phyloP scores from a whole-genome alignment of 37 sponge, comb jelly and placozoan genomes.

The Theonella swinhoei region DNA sequence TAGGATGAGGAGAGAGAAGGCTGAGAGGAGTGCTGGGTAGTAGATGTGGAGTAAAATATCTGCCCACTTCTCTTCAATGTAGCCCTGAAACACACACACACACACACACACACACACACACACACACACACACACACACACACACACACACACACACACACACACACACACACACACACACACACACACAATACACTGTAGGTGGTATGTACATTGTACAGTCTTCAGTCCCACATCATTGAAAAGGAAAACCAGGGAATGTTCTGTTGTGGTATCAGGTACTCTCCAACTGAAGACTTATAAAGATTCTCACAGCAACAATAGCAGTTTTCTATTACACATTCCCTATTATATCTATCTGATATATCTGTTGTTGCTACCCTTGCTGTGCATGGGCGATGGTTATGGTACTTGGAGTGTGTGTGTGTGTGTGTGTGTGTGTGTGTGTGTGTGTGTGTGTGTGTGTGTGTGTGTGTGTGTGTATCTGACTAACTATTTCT shows the following conservation, averaged over 20 bases:
- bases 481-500: no score
- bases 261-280: background rate
- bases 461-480: no score
- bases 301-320: no score
- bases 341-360: no score
- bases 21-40: slow-evolving; percentile 66
- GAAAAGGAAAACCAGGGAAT: background rate
- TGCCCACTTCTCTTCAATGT: slow-evolving; percentile 45
- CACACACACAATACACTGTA: background rate
- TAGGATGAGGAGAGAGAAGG: slow-evolving; percentile 63
- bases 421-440: no score
- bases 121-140: slow-evolving; percentile 2
- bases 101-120: slow-evolving; percentile 17
- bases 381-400: no score
- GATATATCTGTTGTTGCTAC: no score
- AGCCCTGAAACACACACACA: background rate
- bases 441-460: no score
- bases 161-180: slow-evolving; percentile 36
- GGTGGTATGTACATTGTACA: background rate
- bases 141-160: slow-evolving; percentile 34
- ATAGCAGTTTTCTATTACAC: no score
- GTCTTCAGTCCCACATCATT: background rate
- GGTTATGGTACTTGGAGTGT: no score
- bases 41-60: slow-evolving; percentile 54
- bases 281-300: no score